These are phyloP conservation scores for Calycopis cecrops DNA, from an alignment of 1,140 invertebrate genomes.

Conservation along the genomic window DNA sequence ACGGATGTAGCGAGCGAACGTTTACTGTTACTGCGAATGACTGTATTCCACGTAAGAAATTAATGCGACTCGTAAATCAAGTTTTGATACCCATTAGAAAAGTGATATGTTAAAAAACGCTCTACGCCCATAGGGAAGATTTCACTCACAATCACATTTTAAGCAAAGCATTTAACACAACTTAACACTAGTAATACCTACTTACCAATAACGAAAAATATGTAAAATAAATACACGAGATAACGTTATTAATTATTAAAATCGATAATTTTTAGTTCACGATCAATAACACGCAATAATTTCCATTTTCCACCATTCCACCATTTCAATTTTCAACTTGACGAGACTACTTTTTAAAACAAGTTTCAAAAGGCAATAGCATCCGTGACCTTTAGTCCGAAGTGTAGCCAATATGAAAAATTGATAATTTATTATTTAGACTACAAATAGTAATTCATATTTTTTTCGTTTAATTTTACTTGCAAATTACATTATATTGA, in stretches of 20 bases:
- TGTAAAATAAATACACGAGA: neutral
- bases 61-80: constrained; percentile 47
- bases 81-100: constrained; percentile 28
- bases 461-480: too few relatives aligned
- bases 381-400: constrained; percentile 1
- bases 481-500: too few relatives aligned
- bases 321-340: neutral
- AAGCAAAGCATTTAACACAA: neutral
- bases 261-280: neutral
- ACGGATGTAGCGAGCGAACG: constrained; percentile 48
- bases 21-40: constrained; percentile 44
- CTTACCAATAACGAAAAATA: neutral
- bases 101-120: constrained; percentile 9
- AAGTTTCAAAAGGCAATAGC: constrained; percentile 3
- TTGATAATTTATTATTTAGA: too few relatives aligned
- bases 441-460: too few relatives aligned
- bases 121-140: constrained; percentile 23
- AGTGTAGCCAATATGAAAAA: too few relatives aligned
- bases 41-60: constrained; percentile 20
- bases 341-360: constrained; percentile 7
- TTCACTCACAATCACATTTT: neutral
- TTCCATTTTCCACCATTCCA: neutral
- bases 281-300: neutral
- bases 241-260: neutral
- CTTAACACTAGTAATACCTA: neutral